Evolutionary conservation across 2,797 vertebrate genomes (phyloP).

Genomic region (Masticophis lateralis): DNA sequence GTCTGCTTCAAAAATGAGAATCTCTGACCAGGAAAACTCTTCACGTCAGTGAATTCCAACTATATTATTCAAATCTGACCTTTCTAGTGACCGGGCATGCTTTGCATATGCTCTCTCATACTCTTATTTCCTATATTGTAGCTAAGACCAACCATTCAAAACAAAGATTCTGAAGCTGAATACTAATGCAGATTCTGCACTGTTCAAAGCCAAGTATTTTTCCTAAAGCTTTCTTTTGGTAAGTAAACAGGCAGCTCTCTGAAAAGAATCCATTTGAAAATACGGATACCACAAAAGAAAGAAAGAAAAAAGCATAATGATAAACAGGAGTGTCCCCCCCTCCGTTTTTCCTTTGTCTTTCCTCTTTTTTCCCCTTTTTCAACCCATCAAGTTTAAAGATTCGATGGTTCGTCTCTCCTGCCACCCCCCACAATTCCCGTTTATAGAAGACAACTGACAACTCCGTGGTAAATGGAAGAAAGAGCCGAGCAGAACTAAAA

Average conservation of each 20-base stretch:
- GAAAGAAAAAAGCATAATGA: conserved; percentile 53
- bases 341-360: conserved; percentile 74
- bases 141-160: not conserved
- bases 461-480: conserved; percentile 93
- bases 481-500: conserved; percentile 85
- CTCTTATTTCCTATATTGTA: not conserved
- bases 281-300: conserved; percentile 54
- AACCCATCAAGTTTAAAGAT: conserved; percentile 77
- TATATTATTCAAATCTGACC: not conserved
- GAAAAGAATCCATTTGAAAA: conserved; percentile 68
- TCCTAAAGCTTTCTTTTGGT: conserved; percentile 22
- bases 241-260: conserved; percentile 59
- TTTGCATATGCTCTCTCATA: not conserved
- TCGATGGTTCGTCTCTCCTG: conserved; percentile 61
- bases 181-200: not conserved
- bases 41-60: not conserved
- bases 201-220: conserved; percentile 34
- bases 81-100: not conserved
- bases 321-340: conserved; percentile 68
- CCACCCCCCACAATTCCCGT: conserved; percentile 57
- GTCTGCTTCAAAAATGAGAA: not conserved
- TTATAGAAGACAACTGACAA: conserved; percentile 93
- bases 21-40: not conserved
- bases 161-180: not conserved
- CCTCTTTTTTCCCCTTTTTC: conserved; percentile 48